Conservation (phyloP, 2,113 vertebrate species). For the Mirza zaza region DNA sequence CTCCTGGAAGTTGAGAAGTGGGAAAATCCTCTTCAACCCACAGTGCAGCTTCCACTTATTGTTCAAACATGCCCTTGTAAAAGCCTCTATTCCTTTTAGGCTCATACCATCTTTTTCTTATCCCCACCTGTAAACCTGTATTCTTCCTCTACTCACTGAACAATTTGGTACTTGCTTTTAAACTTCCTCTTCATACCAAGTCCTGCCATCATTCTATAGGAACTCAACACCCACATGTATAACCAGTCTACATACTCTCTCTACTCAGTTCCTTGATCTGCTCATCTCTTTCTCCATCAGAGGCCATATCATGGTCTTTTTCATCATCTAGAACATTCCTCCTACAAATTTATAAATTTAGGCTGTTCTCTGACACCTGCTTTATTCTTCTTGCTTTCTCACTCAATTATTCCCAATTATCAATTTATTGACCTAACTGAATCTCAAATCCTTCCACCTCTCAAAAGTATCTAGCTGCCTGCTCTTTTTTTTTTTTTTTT, state of each 20-base stretch:
- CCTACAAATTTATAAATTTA: not conserved
- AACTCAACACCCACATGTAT: not conserved
- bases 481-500: not conserved
- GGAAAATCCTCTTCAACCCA: not conserved
- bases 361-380: not conserved
- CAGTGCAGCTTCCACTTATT: not conserved
- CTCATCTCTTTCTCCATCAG: not conserved
- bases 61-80: not conserved
- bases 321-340: not conserved
- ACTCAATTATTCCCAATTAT: not conserved
- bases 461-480: not conserved
- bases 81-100: not conserved
- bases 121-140: not conserved
- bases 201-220: not conserved
- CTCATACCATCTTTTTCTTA: not conserved
- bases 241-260: not conserved
- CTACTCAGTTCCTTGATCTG: not conserved
- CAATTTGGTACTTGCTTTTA: not conserved
- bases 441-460: not conserved
- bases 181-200: not conserved
- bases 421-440: not conserved
- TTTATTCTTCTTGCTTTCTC: not conserved
- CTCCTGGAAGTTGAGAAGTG: not conserved
- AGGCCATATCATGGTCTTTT: not conserved
- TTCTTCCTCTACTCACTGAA: not conserved